These are phyloP conservation scores for Dynastes hyllus DNA, from an alignment of 2,888 invertebrate genomes.

Conservation along the genomic window DNA sequence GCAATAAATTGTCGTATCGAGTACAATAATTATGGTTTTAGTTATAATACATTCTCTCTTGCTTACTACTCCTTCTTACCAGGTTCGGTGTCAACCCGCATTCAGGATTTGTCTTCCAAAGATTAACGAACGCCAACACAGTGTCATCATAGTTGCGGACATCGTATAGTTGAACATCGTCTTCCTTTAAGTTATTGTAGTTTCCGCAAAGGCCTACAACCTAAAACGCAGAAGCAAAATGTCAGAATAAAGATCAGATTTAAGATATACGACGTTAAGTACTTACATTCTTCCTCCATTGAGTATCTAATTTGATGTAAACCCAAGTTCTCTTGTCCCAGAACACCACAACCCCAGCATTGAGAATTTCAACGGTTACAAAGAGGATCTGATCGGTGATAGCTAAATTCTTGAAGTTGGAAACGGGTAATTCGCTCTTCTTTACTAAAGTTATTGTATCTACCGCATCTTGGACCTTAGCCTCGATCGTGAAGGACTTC, in stretches of 20 bases:
- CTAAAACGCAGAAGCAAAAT: neutral
- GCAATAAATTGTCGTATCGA: no score
- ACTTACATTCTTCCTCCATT: slow-evolving; percentile 5
- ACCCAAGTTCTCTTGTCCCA: slow-evolving; percentile 31
- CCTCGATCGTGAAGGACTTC: slow-evolving; percentile 5
- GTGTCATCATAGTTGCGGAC: neutral
- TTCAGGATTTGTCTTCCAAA: neutral
- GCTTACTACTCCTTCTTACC: neutral
- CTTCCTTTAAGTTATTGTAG: neutral
- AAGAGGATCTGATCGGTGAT: neutral
- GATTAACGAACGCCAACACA: neutral
- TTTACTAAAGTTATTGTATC: slow-evolving; percentile 1
- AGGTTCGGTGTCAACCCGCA: neutral
- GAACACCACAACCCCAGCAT: slow-evolving; percentile 1
- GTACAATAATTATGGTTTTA: no score
- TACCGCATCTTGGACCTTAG: neutral
- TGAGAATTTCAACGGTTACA: neutral
- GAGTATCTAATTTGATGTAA: neutral
- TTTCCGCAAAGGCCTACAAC: slow-evolving; percentile 9
- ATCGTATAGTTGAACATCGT: neutral
- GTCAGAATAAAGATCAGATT: no score
- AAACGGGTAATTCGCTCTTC: neutral
- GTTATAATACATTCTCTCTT: neutral
- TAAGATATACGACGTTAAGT: neutral
- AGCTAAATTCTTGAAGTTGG: neutral